Evolutionary conservation across 2,888 invertebrate genomes (phyloP).

Genomic region (Drosophila ustulata): DNA sequence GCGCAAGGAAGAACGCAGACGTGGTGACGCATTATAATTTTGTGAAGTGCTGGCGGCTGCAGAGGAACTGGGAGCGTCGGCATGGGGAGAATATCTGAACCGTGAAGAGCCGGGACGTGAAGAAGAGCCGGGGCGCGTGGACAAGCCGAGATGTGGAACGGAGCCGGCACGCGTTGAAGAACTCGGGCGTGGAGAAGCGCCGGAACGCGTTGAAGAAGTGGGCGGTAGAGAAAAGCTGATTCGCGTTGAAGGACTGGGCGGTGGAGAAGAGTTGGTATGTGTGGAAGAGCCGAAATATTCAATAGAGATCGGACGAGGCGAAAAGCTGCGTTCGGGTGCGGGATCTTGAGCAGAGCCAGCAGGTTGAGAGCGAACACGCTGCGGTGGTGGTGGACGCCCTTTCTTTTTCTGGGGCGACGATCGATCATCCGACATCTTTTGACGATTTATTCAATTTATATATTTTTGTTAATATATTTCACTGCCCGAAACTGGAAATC

Average conservation of each 20-base stretch:
- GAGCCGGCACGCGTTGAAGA: neutral
- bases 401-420: neutral
- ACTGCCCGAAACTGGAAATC: slow-evolving; percentile 19
- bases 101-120: neutral
- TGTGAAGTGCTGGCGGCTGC: neutral
- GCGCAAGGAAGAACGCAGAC: neutral
- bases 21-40: neutral
- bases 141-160: neutral
- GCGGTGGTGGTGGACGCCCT: neutral
- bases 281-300: neutral
- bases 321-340: neutral
- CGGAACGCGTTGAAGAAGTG: neutral
- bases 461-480: neutral
- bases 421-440: slow-evolving; percentile 28
- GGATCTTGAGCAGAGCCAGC: neutral
- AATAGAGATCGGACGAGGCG: neutral
- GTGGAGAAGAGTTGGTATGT: neutral
- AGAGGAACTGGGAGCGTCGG: neutral
- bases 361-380: neutral
- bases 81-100: neutral
- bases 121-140: neutral
- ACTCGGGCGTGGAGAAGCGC: neutral
- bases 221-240: neutral
- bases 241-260: neutral
- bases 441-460: neutral